Evolutionary conservation across 1,140 invertebrate species (phyloP).

Genomic region (Rhyzopertha dominica): DNA sequence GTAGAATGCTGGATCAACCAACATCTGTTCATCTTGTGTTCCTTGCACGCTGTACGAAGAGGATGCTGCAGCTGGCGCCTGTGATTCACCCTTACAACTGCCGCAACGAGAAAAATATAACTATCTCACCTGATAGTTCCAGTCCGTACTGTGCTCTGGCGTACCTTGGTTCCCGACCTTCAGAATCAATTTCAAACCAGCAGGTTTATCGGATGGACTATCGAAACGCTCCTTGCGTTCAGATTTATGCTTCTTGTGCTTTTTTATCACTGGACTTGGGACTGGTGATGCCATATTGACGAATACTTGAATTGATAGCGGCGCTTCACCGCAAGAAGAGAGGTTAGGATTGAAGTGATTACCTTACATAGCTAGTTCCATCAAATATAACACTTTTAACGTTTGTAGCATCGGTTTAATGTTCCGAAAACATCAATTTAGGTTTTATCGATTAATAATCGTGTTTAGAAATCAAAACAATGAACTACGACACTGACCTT

Average conservation of each 20-base stretch:
- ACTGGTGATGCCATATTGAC: too few relatives aligned
- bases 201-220: constrained; percentile 52
- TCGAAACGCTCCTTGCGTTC: constrained; percentile 59
- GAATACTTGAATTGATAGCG: too few relatives aligned
- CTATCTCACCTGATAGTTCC: constrained; percentile 17
- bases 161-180: constrained; percentile 73
- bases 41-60: constrained; percentile 21
- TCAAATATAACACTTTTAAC: too few relatives aligned
- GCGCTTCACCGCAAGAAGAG: too few relatives aligned
- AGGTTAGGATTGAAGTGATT: too few relatives aligned
- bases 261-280: constrained; percentile 77
- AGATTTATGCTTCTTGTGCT: constrained; percentile 71
- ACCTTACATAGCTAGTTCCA: too few relatives aligned
- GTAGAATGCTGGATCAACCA: constrained; percentile 26
- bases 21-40: constrained; percentile 19
- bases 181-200: constrained; percentile 68
- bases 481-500: too few relatives aligned
- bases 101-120: not conserved
- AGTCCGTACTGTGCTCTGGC: constrained; percentile 62
- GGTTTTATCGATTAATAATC: too few relatives aligned
- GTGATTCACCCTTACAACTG: constrained; percentile 32
- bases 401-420: too few relatives aligned
- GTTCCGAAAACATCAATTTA: too few relatives aligned
- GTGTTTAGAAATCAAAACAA: too few relatives aligned
- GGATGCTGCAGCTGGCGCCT: constrained; percentile 18